Evolutionary conservation across 2,113 vertebrate genomes (phyloP).

Genomic region (Phyllopteryx taeniolatus): DNA sequence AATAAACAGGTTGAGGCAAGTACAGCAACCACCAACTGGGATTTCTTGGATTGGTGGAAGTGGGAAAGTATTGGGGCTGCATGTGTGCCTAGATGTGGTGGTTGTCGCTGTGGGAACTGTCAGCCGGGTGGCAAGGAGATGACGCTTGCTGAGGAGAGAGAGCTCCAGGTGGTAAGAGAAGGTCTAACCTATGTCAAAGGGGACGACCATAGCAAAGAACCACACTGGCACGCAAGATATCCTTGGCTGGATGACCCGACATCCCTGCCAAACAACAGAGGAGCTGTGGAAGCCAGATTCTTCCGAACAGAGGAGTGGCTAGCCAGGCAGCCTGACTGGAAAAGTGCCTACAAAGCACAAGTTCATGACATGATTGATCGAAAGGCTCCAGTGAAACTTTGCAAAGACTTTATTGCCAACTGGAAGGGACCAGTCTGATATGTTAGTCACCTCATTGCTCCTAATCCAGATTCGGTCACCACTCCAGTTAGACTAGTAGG

Average conservation of each 20-base stretch:
- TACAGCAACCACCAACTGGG: neutral
- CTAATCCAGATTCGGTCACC: slow-evolving; percentile 17
- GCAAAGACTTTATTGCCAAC: neutral
- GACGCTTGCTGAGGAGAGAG: slow-evolving; percentile 26
- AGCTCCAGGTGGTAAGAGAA: slow-evolving; percentile 9
- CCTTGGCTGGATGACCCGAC: slow-evolving; percentile 18
- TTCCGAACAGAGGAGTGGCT: slow-evolving; percentile 15
- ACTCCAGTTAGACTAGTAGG: slow-evolving; percentile 22
- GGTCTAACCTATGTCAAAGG: slow-evolving; percentile 10
- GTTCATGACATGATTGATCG: slow-evolving; percentile 22
- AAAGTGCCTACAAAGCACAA: neutral
- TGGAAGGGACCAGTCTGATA: slow-evolving; percentile 28
- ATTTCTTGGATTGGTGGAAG: neutral
- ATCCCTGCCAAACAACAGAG: neutral
- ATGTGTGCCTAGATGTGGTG: neutral
- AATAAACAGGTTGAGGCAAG: too few relatives aligned
- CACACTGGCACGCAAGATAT: slow-evolving; percentile 33
- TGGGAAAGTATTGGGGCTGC: neutral
- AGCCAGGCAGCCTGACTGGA: slow-evolving; percentile 12
- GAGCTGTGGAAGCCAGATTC: slow-evolving; percentile 11
- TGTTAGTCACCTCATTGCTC: slow-evolving; percentile 14
- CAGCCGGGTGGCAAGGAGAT: neutral
- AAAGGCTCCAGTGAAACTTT: neutral
- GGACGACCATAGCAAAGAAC: neutral
- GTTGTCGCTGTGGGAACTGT: neutral